Conservation (phyloP, 2,888 invertebrate species). For the Euclidia mi region DNA sequence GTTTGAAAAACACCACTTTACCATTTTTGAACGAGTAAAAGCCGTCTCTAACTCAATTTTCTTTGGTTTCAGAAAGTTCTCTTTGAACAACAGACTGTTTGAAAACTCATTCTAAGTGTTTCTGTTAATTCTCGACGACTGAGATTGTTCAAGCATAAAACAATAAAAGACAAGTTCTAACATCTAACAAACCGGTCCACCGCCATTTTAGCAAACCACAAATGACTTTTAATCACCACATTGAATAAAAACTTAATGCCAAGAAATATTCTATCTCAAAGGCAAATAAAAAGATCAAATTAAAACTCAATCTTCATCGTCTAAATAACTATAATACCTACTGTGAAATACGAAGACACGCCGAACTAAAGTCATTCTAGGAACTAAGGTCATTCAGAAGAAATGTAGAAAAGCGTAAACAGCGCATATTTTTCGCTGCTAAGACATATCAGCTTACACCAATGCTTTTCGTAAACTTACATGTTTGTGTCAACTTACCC, state of each 20-base stretch:
- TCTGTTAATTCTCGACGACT: constrained; percentile 14
- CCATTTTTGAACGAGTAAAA: constrained; percentile 10
- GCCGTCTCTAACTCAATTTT: constrained; percentile 15
- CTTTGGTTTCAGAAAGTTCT: constrained; percentile 10
- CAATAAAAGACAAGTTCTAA: constrained; percentile 41
- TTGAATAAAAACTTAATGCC: constrained; percentile 56
- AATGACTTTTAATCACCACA: constrained; percentile 48
- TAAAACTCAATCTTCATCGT: too few species aligned
- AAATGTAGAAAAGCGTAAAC: too few species aligned
- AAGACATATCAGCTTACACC: too few species aligned
- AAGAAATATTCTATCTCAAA: too few species aligned
- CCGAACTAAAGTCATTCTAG: too few species aligned
- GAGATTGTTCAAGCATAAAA: constrained; percentile 13
- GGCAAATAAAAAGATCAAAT: too few species aligned
- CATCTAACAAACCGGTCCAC: constrained; percentile 51
- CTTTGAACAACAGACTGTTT: constrained; percentile 13
- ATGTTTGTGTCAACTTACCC: too few species aligned
- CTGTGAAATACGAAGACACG: too few species aligned
- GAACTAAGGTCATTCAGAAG: too few species aligned
- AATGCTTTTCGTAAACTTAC: too few species aligned
- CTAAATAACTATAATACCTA: too few species aligned
- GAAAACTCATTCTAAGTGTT: constrained; percentile 11
- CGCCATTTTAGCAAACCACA: constrained; percentile 53
- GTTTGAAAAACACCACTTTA: background rate
- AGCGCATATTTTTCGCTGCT: too few species aligned